These are phyloP conservation scores for Chloroceryle amazona DNA, from an alignment of 2,797 vertebrate genomes.

Conservation along the genomic window DNA sequence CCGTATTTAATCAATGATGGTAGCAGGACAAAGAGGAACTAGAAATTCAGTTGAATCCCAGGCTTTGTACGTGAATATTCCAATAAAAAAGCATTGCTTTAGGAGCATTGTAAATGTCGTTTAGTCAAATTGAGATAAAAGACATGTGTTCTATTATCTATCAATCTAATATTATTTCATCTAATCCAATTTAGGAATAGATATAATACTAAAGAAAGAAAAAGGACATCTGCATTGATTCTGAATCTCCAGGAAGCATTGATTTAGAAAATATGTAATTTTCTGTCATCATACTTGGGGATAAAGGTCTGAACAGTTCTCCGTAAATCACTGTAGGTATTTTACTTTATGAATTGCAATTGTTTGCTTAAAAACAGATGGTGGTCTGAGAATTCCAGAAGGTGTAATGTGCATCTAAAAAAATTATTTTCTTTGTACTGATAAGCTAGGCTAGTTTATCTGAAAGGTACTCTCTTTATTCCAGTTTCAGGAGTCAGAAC, in stretches of 20 bases:
- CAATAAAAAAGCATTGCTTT: neutral
- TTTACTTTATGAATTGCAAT: neutral
- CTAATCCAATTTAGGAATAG: neutral
- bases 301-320: constrained; percentile 17
- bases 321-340: constrained; percentile 3
- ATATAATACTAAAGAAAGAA: neutral
- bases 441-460: neutral
- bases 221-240: constrained; percentile 47
- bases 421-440: neutral
- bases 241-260: constrained; percentile 2
- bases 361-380: constrained; percentile 48
- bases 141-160: neutral
- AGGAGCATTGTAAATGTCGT: neutral
- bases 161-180: constrained; percentile 25
- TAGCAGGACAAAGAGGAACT: neutral
- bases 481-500: neutral
- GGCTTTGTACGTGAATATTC: neutral
- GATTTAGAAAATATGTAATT: constrained; percentile 8
- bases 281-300: neutral
- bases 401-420: neutral
- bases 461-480: neutral
- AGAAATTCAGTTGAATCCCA: neutral
- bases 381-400: neutral
- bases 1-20: neutral
- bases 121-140: constrained; percentile 21